Base-by-base conservation (phyloP, 37 sponge, comb jelly and placozoan species). In the Theonella swinhoei region DNA sequence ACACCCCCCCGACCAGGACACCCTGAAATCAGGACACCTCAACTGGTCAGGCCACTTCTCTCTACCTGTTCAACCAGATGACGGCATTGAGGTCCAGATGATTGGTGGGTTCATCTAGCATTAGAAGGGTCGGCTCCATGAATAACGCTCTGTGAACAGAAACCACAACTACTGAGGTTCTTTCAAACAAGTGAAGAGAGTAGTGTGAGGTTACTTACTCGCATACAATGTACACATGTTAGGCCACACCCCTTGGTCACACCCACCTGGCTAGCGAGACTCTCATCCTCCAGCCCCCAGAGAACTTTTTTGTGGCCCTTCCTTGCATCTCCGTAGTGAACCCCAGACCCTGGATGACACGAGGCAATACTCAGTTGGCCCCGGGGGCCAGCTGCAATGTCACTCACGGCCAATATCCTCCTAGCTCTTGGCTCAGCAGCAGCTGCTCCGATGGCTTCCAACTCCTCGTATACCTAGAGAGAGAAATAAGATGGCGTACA, bases 61-160 rank as follows among this genome's bases (percentile, higher is more conserved):
- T 89, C 38, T 34, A 95, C 92, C 65, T 96, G 84, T 99, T 93
- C 62, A 99, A 80, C 99, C 99, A 99, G 65, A 99, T 99, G 75
- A 99, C 99, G 64, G 99, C 99, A 80, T 99, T 99, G 33, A 99
- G 92, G 70, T 99, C 99, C 20, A 99, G 91, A 68, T 99, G 99
- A 72, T 99, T 99, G 23, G 99, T 99, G 3, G 99, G 99, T 74
- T 99, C 99, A 82, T 99, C 99, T 80, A 99, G 63, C 87, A 99
- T 79, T 28, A 99, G 89, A 54, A 99, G 71, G 19, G 99, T 95
- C 2, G 99, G 99, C 83, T 99, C 99, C 89, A 99, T 80, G 81
- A 99, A 99, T 77, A 99, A 82, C 0, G 99, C 97, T 70, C 99
- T 97, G 81, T 19, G 20, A 42, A 38, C 64, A 73, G 11, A 64